A percentile compares a stretch with the other conserved stretches of the same genome.
These are phyloP conservation scores for Emydocephalus ijimae DNA, from an alignment of 2,113 vertebrate species.

Conservation along the genomic window DNA sequence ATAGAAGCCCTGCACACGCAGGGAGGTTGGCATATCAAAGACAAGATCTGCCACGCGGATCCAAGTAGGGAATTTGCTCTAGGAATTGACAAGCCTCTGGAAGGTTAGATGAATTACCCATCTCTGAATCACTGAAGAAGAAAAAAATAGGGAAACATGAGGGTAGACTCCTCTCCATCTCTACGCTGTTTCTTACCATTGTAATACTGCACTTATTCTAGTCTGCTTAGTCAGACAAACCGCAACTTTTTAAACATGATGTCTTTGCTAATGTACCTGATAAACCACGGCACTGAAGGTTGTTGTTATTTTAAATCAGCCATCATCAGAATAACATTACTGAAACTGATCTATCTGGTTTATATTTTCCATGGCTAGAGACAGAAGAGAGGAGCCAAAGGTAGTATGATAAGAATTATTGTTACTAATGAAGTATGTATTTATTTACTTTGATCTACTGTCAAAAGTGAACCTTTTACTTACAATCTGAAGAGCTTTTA, in stretches of 20 bases:
- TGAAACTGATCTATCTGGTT: background rate
- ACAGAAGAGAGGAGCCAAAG: background rate
- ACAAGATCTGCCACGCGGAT: conserved; percentile 52
- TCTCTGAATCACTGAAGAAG: conserved; percentile 52
- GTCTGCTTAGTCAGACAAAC: background rate
- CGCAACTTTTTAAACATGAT: background rate
- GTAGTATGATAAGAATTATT: background rate
- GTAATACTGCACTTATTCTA: background rate
- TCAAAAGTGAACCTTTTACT: background rate
- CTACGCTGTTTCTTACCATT: conserved; percentile 30
- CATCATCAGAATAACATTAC: too few species aligned
- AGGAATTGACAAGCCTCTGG: conserved; percentile 61
- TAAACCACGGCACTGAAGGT: background rate
- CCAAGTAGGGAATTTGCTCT: conserved; percentile 56
- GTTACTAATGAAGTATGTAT: background rate
- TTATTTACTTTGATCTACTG: background rate
- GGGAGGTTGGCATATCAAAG: conserved; percentile 57
- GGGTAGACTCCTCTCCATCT: conserved; percentile 37
- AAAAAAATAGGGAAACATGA: conserved; percentile 48
- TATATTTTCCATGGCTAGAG: background rate
- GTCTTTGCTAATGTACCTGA: background rate
- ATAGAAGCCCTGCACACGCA: conserved; percentile 49
- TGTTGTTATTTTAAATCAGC: background rate
- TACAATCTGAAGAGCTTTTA: background rate
- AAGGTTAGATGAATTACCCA: conserved; percentile 31